Evolutionary conservation across 2,797 vertebrate species (phyloP).

Genomic region (Prionace glauca): DNA sequence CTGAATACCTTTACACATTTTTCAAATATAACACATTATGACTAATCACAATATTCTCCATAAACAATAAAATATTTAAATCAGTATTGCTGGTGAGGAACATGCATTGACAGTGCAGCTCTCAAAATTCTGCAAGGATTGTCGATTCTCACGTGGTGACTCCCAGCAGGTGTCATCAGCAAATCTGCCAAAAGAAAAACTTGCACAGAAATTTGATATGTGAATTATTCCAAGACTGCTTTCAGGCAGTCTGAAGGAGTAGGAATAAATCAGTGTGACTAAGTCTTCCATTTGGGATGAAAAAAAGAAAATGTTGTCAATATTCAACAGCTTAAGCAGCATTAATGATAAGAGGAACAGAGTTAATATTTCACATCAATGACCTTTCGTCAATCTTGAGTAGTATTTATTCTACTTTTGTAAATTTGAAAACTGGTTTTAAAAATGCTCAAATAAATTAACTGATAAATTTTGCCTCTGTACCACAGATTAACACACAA

Average conservation of each 20-base stretch:
- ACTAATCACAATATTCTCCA: not conserved
- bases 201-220: not conserved
- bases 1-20: not conserved
- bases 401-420: not conserved
- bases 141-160: not conserved
- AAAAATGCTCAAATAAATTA: no score
- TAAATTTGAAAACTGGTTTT: not conserved
- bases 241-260: not conserved
- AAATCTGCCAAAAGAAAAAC: not conserved
- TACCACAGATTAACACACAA: no score
- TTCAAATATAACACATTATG: not conserved
- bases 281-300: not conserved
- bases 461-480: no score
- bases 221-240: not conserved
- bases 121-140: not conserved
- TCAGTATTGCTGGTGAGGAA: not conserved
- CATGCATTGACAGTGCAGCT: not conserved
- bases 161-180: not conserved
- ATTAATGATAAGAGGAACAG: not conserved
- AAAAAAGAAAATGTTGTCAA: not conserved
- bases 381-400: not conserved
- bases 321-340: not conserved
- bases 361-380: not conserved
- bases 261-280: not conserved
- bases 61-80: not conserved